These are phyloP conservation scores for Hippopotamyrus pictus DNA, from an alignment of 2,797 vertebrate genomes.

Conservation along the genomic window DNA sequence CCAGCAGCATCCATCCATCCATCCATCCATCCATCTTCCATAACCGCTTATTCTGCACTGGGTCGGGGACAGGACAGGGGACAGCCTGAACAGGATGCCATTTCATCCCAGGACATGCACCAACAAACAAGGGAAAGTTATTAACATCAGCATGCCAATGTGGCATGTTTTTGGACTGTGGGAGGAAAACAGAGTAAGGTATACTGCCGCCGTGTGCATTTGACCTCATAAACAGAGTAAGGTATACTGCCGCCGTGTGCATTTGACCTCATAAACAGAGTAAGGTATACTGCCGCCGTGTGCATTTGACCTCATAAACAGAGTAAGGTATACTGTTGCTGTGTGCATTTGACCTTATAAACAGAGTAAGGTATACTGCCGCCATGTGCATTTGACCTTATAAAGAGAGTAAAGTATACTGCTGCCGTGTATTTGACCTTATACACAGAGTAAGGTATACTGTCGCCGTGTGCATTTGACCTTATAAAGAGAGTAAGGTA, in stretches of 20 bases:
- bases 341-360: not conserved
- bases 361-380: not conserved
- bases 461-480: not conserved
- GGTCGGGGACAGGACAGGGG: not conserved
- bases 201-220: not conserved
- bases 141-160: not conserved
- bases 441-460: not conserved
- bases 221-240: not conserved
- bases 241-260: not conserved
- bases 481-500: not conserved
- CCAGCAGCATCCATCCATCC: not conserved
- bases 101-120: not conserved
- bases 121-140: not conserved
- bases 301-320: not conserved
- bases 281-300: not conserved
- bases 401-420: not conserved
- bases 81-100: not conserved
- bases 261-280: not conserved
- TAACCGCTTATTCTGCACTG: not conserved
- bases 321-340: not conserved
- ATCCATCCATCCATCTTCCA: not conserved
- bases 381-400: not conserved
- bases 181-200: not conserved
- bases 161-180: not conserved
- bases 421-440: too few relatives aligned